Conservation (phyloP, 2,888 invertebrate species). For the Cryptosula pallasiana region DNA sequence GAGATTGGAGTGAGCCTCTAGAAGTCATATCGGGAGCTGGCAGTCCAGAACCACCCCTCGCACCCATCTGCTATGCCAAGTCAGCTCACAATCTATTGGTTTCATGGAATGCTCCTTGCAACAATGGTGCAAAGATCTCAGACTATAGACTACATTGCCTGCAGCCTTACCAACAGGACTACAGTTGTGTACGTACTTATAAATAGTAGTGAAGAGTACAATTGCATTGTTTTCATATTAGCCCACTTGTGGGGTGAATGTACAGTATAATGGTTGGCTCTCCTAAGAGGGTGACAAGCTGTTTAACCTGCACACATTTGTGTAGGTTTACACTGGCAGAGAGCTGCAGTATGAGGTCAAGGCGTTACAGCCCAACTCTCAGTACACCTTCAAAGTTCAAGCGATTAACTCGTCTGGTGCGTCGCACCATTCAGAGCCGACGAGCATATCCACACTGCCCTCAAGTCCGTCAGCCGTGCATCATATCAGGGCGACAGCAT, state of each 20-base stretch:
- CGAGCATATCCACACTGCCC: slow-evolving; percentile 70
- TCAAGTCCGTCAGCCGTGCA: slow-evolving; percentile 69
- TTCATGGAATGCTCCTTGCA: slow-evolving; percentile 71
- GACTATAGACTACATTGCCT: slow-evolving; percentile 71
- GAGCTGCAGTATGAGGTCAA: slow-evolving; percentile 62
- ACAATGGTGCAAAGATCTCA: slow-evolving; percentile 73
- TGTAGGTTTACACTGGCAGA: slow-evolving; percentile 47
- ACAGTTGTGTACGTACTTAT: slow-evolving; percentile 38
- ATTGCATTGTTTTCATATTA: too few relatives aligned
- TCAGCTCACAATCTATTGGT: slow-evolving; percentile 66
- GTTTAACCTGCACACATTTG: too few relatives aligned
- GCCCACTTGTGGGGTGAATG: too few relatives aligned
- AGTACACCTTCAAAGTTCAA: slow-evolving; percentile 73
- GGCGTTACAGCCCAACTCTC: slow-evolving; percentile 70
- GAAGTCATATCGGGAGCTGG: slow-evolving; percentile 73
- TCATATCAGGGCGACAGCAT: slow-evolving; percentile 55
- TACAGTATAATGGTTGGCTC: too few relatives aligned
- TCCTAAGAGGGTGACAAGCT: too few relatives aligned
- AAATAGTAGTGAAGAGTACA: too few relatives aligned
- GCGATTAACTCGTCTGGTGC: slow-evolving; percentile 77
- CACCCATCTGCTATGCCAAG: slow-evolving; percentile 60
- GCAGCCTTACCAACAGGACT: slow-evolving; percentile 40
- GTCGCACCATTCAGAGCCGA: slow-evolving; percentile 66
- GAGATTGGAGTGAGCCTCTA: slow-evolving; percentile 71
- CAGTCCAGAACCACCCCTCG: slow-evolving; percentile 70